Evolutionary conservation across 2,888 invertebrate species (phyloP), one percentile per base, ranked within the genome.

Genomic region (Synanthedon myopaeformis): DNA sequence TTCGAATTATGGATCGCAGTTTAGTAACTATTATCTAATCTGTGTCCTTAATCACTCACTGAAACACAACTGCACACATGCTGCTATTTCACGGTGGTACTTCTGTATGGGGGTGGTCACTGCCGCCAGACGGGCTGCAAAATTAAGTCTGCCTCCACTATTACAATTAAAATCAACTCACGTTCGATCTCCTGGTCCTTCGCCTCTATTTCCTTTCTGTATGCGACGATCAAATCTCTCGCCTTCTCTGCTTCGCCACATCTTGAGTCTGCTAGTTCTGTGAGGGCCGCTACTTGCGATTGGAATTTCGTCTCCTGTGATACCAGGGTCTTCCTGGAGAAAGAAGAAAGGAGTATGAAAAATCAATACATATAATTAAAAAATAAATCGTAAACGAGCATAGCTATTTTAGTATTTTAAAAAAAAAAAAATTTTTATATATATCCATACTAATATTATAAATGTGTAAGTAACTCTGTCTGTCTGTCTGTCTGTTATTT

Each of bases 151-250:
- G 23, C 3, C 3, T 2, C 5, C 23, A 23, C 23, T 23, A 3
- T 8, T 42, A 4, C 11, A 42, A 42, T n/a, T 45, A 8, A 5
- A 14, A 45, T 13, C 4, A 45, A 89, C 91, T 90, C 67, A 91
- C 92, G 88, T 68, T 91, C 90, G 62, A 91, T 90, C 67, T 91
- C 91, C 57, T 89, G 89, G 52, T 90, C 89, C 69, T 90, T 91
- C 1, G 84, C 82, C 55, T 90, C 90, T 13, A 91, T 89, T 67
- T 91, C 90, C 59, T 90, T 83, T 62, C 91, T 88, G 62, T 89
- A 86, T 12, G 89, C 83, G 5, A 89, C 85, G 70, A 91, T 88
- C 60, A 90, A 84, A 54, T 89, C 89, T 41, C 89, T 78, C 48
- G 91, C 79, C 54, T 84, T 75, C 59, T 89, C 89, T 0, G 90